phyloP scores from a whole-genome alignment of 2,888 invertebrate species.

The Tridacna gigas region DNA sequence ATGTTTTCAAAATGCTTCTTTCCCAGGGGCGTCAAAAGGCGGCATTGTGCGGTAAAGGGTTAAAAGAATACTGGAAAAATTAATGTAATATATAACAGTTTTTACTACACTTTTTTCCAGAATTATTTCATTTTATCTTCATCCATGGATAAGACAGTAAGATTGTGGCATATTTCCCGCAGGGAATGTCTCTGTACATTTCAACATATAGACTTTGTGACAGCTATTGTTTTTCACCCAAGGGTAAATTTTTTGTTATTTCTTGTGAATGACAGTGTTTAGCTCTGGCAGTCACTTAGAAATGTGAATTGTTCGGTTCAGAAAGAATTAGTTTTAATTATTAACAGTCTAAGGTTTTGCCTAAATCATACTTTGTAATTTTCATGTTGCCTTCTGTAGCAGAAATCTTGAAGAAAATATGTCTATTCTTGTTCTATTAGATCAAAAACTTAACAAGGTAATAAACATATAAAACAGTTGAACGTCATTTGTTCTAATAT shows the following conservation, averaged over 20 bases:
- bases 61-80: background rate
- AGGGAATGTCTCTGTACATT: constrained; percentile 99
- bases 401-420: too few species aligned
- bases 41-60: background rate
- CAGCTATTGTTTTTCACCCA: constrained; percentile 99
- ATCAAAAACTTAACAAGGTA: too few species aligned
- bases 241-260: constrained; percentile 72
- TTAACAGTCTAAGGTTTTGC: too few species aligned
- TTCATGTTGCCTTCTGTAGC: too few species aligned
- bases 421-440: too few species aligned
- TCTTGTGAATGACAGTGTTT: background rate
- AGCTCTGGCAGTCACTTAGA: background rate
- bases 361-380: too few species aligned
- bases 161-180: constrained; percentile 98
- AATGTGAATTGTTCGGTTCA: too few species aligned
- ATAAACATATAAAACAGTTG: too few species aligned
- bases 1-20: background rate
- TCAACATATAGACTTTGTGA: constrained; percentile 99
- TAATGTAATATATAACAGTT: background rate
- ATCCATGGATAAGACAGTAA: constrained; percentile 99
- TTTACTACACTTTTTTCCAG: constrained; percentile 80
- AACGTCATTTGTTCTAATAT: too few species aligned
- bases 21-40: background rate
- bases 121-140: constrained; percentile 99
- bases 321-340: too few species aligned